phyloP scores from a whole-genome alignment of 2,113 vertebrate genomes.

The Larimichthys crocea region DNA sequence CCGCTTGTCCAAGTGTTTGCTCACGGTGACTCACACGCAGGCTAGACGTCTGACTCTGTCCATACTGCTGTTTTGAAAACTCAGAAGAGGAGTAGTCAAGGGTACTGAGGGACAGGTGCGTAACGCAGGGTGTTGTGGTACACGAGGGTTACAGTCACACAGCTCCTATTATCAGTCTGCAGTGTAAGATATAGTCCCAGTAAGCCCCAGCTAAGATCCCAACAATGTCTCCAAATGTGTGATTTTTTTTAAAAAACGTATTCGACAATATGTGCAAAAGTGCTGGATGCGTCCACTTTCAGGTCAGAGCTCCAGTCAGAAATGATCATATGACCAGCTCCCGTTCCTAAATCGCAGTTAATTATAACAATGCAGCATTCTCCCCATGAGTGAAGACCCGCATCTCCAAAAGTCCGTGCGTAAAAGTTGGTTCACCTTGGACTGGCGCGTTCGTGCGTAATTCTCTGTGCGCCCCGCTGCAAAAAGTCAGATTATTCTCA shows the following conservation, averaged over 20 bases:
- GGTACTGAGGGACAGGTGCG: conserved; percentile 55
- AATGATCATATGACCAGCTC: background rate
- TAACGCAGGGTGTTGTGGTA: conserved; percentile 1
- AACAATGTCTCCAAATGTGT: conserved; percentile 18
- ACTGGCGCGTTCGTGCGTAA: conserved; percentile 62
- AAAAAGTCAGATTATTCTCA: conserved; percentile 35
- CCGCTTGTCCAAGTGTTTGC: conserved; percentile 58
- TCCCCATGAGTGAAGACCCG: background rate
- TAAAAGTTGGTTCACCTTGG: conserved; percentile 66
- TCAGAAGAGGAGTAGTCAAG: conserved; percentile 38
- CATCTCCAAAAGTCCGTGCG: conserved; percentile 65
- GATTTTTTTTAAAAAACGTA: conserved; percentile 4
- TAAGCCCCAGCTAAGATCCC: background rate
- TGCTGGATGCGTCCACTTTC: conserved; percentile 20
- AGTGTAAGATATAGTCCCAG: background rate
- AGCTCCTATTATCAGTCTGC: background rate
- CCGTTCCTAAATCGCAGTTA: background rate
- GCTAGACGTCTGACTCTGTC: conserved; percentile 66
- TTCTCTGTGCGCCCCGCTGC: conserved; percentile 28
- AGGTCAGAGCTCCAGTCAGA: background rate
- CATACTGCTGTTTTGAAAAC: conserved; percentile 42
- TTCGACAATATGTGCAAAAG: conserved; percentile 11
- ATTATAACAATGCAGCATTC: background rate
- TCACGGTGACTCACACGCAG: conserved; percentile 70
- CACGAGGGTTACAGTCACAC: conserved; percentile 2